A percentile compares a stretch with the other conserved stretches of the same genome.
Conservation (phyloP, 2,113 vertebrate species). For the Poicephalus meyeri region DNA sequence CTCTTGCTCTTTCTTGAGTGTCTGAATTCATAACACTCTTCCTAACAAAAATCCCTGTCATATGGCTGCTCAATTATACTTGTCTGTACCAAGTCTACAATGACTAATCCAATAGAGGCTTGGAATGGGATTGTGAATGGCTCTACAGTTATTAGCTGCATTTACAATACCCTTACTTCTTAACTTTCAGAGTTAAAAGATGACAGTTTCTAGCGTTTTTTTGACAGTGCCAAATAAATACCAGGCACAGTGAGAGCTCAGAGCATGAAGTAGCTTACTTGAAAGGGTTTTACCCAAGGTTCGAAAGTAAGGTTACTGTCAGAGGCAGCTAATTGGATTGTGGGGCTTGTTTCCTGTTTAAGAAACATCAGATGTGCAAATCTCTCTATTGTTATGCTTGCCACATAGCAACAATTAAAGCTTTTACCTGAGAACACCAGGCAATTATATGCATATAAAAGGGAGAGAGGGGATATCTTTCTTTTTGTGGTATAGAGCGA, state of each 20-base stretch:
- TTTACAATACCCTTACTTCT: background rate
- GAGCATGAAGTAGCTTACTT: background rate
- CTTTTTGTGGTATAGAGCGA: background rate
- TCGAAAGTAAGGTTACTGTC: slow-evolving; percentile 6
- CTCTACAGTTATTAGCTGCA: background rate
- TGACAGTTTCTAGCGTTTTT: background rate
- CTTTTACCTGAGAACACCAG: slow-evolving; percentile 26
- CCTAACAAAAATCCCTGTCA: background rate
- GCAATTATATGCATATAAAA: background rate
- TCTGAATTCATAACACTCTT: background rate
- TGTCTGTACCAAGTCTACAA: background rate
- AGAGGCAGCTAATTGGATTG: slow-evolving; percentile 51
- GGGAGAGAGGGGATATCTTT: background rate
- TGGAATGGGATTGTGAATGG: background rate
- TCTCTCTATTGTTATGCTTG: background rate
- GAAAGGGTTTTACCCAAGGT: slow-evolving; percentile 18
- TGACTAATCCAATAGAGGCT: background rate
- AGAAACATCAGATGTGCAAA: slow-evolving; percentile 46
- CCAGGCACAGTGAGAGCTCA: background rate
- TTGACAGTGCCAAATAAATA: slow-evolving; percentile 17
- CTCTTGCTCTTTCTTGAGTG: background rate
- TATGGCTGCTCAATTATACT: background rate
- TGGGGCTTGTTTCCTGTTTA: background rate
- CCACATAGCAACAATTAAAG: slow-evolving; percentile 37
- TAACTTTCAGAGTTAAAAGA: background rate